Evolutionary conservation across 2,113 vertebrate genomes (phyloP).

Genomic region (Dasypus novemcinctus): DNA sequence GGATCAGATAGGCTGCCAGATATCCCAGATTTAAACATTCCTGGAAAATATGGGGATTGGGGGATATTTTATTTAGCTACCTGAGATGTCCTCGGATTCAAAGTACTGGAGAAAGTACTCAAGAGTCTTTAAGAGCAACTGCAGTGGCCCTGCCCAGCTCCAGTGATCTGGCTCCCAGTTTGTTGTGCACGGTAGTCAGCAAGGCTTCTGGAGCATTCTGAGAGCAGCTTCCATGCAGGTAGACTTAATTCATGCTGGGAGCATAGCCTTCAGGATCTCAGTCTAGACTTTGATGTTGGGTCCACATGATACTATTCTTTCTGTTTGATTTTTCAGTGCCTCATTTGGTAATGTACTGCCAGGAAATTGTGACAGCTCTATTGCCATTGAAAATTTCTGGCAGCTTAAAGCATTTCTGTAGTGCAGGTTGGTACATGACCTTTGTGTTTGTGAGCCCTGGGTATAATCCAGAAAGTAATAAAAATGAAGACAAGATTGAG

Average conservation of each 20-base stretch:
- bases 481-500: conserved; percentile 58
- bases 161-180: background rate
- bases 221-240: background rate
- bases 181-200: background rate
- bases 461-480: conserved; percentile 47
- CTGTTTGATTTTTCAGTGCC: conserved; percentile 40
- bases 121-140: background rate
- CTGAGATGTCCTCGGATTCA: background rate
- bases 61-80: background rate
- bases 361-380: conserved; percentile 43
- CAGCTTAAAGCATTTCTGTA: background rate
- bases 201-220: background rate
- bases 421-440: conserved; percentile 60
- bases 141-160: background rate
- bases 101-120: background rate
- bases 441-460: conserved; percentile 60
- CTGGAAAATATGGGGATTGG: background rate
- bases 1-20: background rate
- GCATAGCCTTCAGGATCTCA: background rate
- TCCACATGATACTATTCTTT: conserved; percentile 24
- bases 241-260: background rate
- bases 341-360: conserved; percentile 35
- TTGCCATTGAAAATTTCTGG: conserved; percentile 43
- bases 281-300: background rate
- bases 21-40: background rate